Base-by-base conservation (phyloP, 2,888 invertebrate species). In the Ophion costatus region DNA sequence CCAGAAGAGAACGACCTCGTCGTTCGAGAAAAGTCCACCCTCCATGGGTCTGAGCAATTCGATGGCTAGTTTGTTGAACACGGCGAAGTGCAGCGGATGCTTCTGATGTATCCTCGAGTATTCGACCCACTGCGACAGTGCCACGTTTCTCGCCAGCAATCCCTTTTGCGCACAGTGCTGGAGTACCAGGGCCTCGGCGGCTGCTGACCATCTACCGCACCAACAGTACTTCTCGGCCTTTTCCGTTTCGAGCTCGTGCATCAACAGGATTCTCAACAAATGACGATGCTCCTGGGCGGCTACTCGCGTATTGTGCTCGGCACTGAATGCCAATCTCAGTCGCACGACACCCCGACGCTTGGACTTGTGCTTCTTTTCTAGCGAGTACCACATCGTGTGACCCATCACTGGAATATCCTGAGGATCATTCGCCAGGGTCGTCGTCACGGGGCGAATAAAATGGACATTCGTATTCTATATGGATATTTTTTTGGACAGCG, bases 151-250 rank as follows among this genome's bases (percentile, higher is more conserved):
- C 42, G 94, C 94, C 0, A 96, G 95, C 24, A 99, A 95, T 29
- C 98, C 99, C 88, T 99, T 98, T 94, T 99, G 99, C 7, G 98
- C 98, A 66, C 97, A 96, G 94, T 99, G 99, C 92, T 99, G 99
- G 14, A 98, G 97, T 9, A 99, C 95, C 61, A 99, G 96, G 0
- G 97, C 96, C 90, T 97, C 96, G 0, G 98, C 98, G 69, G 97
- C 96, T 0, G 95, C 95, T 86, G 97, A 96, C 94, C 98, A 97
- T 91, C 96, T 96, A 1, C 98, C 98, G 87, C 96, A 96, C 99
- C 99, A 99, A 94, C 96, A 96, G 92, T 95, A 96, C 61, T 91
- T 91, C 86, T 92, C 92, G 86, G 97, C 96, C 95, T 97, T 96
- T 10, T 96, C 96, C 69, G 95, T 95, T 91, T 98, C 98, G 33